Conservation (phyloP, 2,797 vertebrate genomes). For the Eutrigla gurnardus region DNA sequence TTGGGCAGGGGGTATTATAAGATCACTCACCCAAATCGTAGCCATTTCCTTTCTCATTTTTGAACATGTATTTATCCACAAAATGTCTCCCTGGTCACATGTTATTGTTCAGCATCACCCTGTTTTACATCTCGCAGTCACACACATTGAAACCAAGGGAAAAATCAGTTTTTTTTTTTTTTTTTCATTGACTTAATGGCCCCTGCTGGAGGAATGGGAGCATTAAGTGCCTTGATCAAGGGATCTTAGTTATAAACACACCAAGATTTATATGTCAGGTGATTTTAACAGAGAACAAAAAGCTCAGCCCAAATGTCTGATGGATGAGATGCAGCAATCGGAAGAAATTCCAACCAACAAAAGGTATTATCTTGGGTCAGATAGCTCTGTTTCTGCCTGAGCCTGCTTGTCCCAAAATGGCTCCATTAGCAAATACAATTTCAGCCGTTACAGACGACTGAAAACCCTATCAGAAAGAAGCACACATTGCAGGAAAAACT, state of each 20-base stretch:
- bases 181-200: neutral
- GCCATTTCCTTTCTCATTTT: constrained; percentile 13
- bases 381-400: constrained; percentile 69
- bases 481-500: constrained; percentile 42
- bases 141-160: neutral
- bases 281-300: constrained; percentile 49
- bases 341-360: constrained; percentile 64
- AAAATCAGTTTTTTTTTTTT: neutral
- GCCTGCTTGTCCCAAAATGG: constrained; percentile 70
- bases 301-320: constrained; percentile 37
- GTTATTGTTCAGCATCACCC: constrained; percentile 7
- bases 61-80: constrained; percentile 5
- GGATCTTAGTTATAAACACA: constrained; percentile 15
- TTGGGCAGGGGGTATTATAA: constrained; percentile 8
- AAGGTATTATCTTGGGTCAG: constrained; percentile 67
- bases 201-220: neutral
- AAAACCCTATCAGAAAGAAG: constrained; percentile 65
- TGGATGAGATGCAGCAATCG: constrained; percentile 51
- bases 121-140: constrained; percentile 11
- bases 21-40: constrained; percentile 21
- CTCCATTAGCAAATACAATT: constrained; percentile 80
- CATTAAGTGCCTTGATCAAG: constrained; percentile 32
- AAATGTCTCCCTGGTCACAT: neutral
- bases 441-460: constrained; percentile 76
- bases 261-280: constrained; percentile 18